A percentile compares a stretch with the other conserved stretches of the same genome.
phyloP scores from a whole-genome alignment of 2,113 vertebrate genomes.

The Muscicapa adusta region DNA sequence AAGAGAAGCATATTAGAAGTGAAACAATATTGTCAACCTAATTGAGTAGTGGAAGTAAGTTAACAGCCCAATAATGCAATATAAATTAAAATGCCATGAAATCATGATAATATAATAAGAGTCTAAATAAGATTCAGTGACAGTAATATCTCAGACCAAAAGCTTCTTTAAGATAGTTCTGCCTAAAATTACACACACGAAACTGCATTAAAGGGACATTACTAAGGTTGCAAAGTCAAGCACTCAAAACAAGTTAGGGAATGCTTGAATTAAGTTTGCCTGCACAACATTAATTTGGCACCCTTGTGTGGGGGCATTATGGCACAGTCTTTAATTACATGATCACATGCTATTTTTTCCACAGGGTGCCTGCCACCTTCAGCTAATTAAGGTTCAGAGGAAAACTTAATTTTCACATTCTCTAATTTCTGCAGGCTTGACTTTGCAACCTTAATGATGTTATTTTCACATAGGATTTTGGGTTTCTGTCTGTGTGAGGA shows the following conservation, averaged over 20 bases:
- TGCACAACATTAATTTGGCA: conserved; percentile 23
- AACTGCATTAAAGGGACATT: conserved; percentile 27
- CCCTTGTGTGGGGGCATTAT: conserved; percentile 60
- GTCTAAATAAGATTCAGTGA: conserved; percentile 57
- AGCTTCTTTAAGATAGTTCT: conserved; percentile 44
- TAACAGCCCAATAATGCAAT: conserved; percentile 61
- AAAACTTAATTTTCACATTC: conserved; percentile 60
- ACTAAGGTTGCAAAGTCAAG: conserved; percentile 54
- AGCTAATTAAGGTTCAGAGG: conserved; percentile 55
- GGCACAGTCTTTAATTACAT: conserved; percentile 59
- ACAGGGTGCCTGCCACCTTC: conserved; percentile 50
- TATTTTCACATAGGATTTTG: background rate
- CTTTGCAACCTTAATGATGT: conserved; percentile 36
- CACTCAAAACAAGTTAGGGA: conserved; percentile 46
- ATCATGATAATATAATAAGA: conserved; percentile 56
- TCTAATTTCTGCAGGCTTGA: conserved; percentile 47
- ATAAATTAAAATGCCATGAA: conserved; percentile 69
- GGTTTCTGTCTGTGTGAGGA: background rate
- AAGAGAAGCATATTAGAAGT: conserved; percentile 40
- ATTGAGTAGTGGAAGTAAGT: conserved; percentile 60
- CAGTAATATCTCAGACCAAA: conserved; percentile 41
- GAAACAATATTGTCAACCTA: conserved; percentile 59
- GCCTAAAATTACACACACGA: background rate
- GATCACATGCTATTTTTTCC: conserved; percentile 55
- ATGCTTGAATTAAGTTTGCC: conserved; percentile 52